Evolutionary conservation across 1,140 invertebrate genomes (phyloP).

Genomic region (Cotesia chilonis): DNA sequence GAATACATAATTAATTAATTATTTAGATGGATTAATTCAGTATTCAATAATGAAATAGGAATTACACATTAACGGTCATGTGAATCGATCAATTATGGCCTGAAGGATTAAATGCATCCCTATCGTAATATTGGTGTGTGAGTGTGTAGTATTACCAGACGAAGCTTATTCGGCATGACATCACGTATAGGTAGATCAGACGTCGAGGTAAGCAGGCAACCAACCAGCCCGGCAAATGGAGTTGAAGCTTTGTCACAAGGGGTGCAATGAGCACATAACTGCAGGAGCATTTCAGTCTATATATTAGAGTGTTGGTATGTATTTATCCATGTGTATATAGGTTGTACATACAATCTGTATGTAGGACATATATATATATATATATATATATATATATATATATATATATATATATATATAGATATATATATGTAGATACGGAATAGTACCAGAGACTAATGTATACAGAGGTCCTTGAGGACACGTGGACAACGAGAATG

Average conservation of each 20-base stretch:
- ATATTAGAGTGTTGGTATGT: conserved; percentile 12
- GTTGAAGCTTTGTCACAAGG: conserved; percentile 33
- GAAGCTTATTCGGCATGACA: conserved; percentile 13
- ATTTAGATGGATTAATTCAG: too few relatives aligned
- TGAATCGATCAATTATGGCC: conserved; percentile 27
- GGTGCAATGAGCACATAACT: conserved; percentile 37
- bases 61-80: conserved; percentile 17
- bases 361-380: neutral
- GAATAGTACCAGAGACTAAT: neutral
- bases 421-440: neutral
- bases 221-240: conserved; percentile 14
- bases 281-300: conserved; percentile 17
- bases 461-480: neutral
- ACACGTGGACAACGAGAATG: conserved; percentile 26
- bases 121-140: neutral
- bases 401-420: neutral
- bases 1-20: too few relatives aligned
- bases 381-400: neutral
- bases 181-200: conserved; percentile 23
- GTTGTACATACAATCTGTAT: conserved; percentile 8
- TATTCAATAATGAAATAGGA: conserved; percentile 24
- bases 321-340: neutral
- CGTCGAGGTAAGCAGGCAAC: conserved; percentile 16
- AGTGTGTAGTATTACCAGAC: neutral
- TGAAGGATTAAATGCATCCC: conserved; percentile 19